Base-by-base conservation (phyloP, 2,797 vertebrate species). In the Heteromormyrus szaboi region DNA sequence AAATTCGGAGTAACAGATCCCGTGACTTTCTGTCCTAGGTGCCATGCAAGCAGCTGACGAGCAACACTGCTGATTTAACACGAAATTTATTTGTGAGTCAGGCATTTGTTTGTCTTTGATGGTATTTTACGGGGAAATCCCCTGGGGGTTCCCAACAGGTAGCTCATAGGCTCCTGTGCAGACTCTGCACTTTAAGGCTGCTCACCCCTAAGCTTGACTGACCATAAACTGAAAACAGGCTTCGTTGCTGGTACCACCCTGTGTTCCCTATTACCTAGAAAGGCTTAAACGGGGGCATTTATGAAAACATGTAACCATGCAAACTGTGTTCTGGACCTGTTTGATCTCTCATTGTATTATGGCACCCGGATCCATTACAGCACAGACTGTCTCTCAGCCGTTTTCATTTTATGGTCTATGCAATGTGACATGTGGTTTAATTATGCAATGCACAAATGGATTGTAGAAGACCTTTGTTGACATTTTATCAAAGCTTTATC, bases 201-300 rank as follows among this genome's bases (percentile, higher is more conserved):
- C 12, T n/a, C 1, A 25, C 53, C 65, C 29, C 44, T 29, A 84
- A 48, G 44, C 44, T 1, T 25, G 25, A 14, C 19, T n/a, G 22
- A 29, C 89, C 19, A 59, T 89, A 89, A 89, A 89, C n/a, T 17
- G n/a, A 17, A 46, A 48, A 41, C n/a, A 37, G 3, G 41, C 68
- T 51, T 29, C 25, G 0, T 79, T 6, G 44, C 68, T 2, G 5
- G 22, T 62, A 48, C 29, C 89, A 29, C 46, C 48, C 33, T 29
- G 72, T 87, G 62, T 54, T 86, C 51, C 85, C 48, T n/a, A 79
- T 89, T 89, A 89, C 25, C 50, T n/a, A 25, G 46, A 33, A 86
- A 53, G 29, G 84, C n/a, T 46, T 33, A 51, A 79, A 79, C 56
- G 22, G 50, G n/a, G 37, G 89, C 29, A 17, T 59, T 89, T 62